Percentiles rank a stretch among this genome's conserved stretches.
Conservation (phyloP, 1,140 invertebrate genomes). For the Bradysia coprophila region DNA sequence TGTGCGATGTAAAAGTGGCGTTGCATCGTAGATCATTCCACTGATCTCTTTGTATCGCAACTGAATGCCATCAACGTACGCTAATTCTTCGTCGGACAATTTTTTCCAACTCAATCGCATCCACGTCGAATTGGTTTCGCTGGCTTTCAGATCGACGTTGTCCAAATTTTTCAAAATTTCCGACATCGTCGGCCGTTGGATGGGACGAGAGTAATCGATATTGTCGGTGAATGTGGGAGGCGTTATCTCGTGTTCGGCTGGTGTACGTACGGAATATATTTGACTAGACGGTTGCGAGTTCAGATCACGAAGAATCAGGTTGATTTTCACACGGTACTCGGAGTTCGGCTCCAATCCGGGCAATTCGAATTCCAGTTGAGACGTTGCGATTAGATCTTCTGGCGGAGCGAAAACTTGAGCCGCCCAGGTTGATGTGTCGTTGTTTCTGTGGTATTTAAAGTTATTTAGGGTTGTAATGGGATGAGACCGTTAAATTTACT, state of each 20-base stretch:
- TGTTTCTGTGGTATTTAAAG: slow-evolving; percentile 29
- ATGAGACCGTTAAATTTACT: too few relatives aligned
- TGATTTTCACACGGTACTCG: slow-evolving; percentile 61
- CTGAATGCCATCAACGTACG: slow-evolving; percentile 37
- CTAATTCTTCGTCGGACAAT: slow-evolving; percentile 57
- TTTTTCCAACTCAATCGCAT: slow-evolving; percentile 63
- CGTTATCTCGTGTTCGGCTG: slow-evolving; percentile 22
- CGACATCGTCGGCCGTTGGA: not conserved
- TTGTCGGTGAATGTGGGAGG: slow-evolving; percentile 15
- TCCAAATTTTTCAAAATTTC: slow-evolving; percentile 20
- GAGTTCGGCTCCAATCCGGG: slow-evolving; percentile 57
- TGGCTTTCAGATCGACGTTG: slow-evolving; percentile 50
- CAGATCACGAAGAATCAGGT: slow-evolving; percentile 49
- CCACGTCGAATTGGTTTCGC: slow-evolving; percentile 57
- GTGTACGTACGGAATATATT: slow-evolving; percentile 49
- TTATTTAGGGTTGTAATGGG: slow-evolving; percentile 4
- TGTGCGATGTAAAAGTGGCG: slow-evolving; percentile 50
- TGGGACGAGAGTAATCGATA: not conserved
- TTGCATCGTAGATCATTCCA: slow-evolving; percentile 50
- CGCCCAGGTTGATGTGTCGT: slow-evolving; percentile 53
- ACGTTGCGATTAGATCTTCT: slow-evolving; percentile 62
- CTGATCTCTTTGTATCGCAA: slow-evolving; percentile 48
- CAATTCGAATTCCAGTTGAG: slow-evolving; percentile 65
- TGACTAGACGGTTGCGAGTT: slow-evolving; percentile 52
- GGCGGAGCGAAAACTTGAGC: slow-evolving; percentile 69